These are phyloP conservation scores for Spilosoma lubricipeda DNA, from an alignment of 2,888 invertebrate genomes.

Conservation along the genomic window DNA sequence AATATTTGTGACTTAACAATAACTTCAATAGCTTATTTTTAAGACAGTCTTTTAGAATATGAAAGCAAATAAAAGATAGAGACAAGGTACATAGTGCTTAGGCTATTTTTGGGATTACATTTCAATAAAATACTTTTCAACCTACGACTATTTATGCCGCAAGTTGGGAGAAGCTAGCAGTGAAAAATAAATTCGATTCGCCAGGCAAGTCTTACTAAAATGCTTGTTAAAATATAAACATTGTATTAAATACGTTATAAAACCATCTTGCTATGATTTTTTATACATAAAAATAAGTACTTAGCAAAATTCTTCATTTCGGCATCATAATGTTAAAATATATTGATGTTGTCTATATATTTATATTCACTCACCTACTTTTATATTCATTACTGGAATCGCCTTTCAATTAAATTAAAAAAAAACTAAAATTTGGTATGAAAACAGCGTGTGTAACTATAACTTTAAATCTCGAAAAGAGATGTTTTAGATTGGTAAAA, in stretches of 20 bases:
- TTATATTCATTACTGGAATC: not conserved
- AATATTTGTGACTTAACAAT: constrained; percentile 84
- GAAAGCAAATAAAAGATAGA: constrained; percentile 64
- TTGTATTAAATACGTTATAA: constrained; percentile 4
- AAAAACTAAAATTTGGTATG: constrained; percentile 1
- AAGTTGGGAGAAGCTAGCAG: not conserved
- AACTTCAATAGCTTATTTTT: constrained; percentile 81
- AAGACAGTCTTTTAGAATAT: constrained; percentile 85
- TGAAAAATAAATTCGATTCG: not conserved
- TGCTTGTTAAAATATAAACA: not conserved
- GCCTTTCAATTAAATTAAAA: not conserved
- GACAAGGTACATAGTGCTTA: constrained; percentile 58
- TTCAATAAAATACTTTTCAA: constrained; percentile 25
- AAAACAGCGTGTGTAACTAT: not conserved
- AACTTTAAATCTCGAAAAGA: not conserved
- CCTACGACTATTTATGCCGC: constrained; percentile 5
- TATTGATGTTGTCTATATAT: not conserved
- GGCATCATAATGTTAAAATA: not conserved
- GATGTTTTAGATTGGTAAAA: not conserved
- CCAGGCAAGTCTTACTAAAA: constrained; percentile 18
- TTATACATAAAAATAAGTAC: constrained; percentile 7
- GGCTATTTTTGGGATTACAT: constrained; percentile 35
- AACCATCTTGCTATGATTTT: not conserved
- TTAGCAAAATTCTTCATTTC: not conserved
- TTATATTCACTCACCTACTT: not conserved